phyloP scores from a whole-genome alignment of 2,113 vertebrate species.

The Aldabrachelys gigantea region DNA sequence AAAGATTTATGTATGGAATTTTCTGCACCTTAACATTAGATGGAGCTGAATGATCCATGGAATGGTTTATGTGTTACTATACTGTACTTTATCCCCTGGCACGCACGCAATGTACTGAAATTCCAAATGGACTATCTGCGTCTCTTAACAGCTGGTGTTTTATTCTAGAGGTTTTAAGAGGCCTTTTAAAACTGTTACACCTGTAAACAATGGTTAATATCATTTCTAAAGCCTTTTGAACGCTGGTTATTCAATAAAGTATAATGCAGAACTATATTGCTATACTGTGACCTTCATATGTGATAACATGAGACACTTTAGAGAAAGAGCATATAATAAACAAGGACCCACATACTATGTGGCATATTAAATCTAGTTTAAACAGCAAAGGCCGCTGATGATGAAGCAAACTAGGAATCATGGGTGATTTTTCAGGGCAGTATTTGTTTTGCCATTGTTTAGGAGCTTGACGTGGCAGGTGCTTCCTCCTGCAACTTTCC shows the following conservation, averaged over 20 bases:
- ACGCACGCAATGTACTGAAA: background rate
- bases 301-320: background rate
- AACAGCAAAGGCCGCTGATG: background rate
- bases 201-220: background rate
- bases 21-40: background rate
- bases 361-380: background rate
- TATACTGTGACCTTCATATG: accelerated
- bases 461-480: background rate
- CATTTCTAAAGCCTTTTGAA: accelerated
- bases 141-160: background rate
- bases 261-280: background rate
- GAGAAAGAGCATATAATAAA: background rate
- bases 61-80: background rate
- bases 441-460: background rate
- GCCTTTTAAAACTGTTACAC: background rate
- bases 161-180: background rate
- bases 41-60: background rate
- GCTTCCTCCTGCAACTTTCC: background rate
- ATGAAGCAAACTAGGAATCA: background rate
- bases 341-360: background rate
- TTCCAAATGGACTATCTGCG: accelerated
- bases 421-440: background rate
- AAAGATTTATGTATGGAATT: background rate
- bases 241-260: background rate
- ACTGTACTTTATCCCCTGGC: background rate